Evolutionary conservation across 1,140 invertebrate genomes (phyloP).

Genomic region (Macrotrachela quadricornifera): DNA sequence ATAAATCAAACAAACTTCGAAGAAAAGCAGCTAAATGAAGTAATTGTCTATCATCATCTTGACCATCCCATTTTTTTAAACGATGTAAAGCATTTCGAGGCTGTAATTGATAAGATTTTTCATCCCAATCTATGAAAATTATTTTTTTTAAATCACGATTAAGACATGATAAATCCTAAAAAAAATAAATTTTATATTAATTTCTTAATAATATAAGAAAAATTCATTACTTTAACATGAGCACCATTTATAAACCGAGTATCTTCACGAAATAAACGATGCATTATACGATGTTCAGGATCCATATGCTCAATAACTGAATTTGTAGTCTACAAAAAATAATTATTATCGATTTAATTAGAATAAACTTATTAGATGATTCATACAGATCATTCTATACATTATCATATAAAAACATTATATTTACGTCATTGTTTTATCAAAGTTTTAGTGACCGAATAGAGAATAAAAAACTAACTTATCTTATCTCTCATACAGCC

Average conservation of each 20-base stretch:
- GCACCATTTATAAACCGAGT: conserved; percentile 82
- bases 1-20: conserved; percentile 45
- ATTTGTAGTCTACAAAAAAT: too few relatives aligned
- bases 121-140: conserved; percentile 86
- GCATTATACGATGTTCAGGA: too few relatives aligned
- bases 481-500: too few relatives aligned
- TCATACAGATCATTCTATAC: too few relatives aligned
- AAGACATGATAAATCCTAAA: conserved; percentile 58
- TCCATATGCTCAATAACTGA: too few relatives aligned
- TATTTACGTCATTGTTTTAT: too few relatives aligned
- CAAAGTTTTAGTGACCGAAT: too few relatives aligned
- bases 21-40: conserved; percentile 74
- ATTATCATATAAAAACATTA: too few relatives aligned
- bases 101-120: conserved; percentile 61
- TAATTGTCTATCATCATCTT: conserved; percentile 62
- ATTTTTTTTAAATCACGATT: conserved; percentile 85
- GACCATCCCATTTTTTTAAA: conserved; percentile 68
- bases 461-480: too few relatives aligned
- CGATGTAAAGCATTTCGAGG: conserved; percentile 57
- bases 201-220: background rate
- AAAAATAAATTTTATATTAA: conserved; percentile 5
- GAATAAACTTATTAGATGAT: too few relatives aligned
- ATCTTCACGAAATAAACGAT: conserved; percentile 60
- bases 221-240: conserved; percentile 51
- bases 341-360: too few relatives aligned